Conservation (phyloP, 92 coral and sea anemone species). For the Metridium senile region DNA sequence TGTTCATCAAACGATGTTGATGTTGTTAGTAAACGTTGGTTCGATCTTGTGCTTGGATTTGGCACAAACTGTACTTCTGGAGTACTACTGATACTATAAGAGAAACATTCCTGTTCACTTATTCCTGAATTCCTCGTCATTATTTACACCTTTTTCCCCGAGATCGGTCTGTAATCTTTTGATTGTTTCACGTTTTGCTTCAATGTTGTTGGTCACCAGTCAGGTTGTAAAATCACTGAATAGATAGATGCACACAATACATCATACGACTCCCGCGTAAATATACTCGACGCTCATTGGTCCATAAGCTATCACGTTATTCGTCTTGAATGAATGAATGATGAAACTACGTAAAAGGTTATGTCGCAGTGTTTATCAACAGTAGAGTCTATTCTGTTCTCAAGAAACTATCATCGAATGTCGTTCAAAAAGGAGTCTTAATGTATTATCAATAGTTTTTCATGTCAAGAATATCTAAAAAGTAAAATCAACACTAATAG, state of each 20-base stretch:
- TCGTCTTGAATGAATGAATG: neutral
- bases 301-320: neutral
- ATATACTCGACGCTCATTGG: neutral
- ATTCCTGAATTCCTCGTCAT: slow-evolving; percentile 31
- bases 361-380: slow-evolving; percentile 20
- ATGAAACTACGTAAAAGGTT: too few relatives aligned
- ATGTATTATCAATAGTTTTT: neutral
- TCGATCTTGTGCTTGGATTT: slow-evolving; percentile 39
- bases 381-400: neutral
- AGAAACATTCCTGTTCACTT: slow-evolving; percentile 21
- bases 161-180: slow-evolving; percentile 15
- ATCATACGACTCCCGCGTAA: slow-evolving; percentile 13
- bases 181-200: neutral
- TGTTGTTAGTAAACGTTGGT: slow-evolving; percentile 37
- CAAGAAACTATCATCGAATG: neutral
- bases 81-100: slow-evolving; percentile 9
- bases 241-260: neutral
- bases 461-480: neutral
- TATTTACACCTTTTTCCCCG: neutral
- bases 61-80: slow-evolving; percentile 46
- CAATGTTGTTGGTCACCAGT: neutral
- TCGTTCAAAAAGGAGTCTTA: neutral
- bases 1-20: slow-evolving; percentile 21
- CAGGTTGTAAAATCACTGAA: neutral
- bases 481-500: neutral